Percentiles rank a stretch among this genome's conserved stretches.
Evolutionary conservation across 2,797 vertebrate species (phyloP).

Genomic region (Gobio occitaniae): DNA sequence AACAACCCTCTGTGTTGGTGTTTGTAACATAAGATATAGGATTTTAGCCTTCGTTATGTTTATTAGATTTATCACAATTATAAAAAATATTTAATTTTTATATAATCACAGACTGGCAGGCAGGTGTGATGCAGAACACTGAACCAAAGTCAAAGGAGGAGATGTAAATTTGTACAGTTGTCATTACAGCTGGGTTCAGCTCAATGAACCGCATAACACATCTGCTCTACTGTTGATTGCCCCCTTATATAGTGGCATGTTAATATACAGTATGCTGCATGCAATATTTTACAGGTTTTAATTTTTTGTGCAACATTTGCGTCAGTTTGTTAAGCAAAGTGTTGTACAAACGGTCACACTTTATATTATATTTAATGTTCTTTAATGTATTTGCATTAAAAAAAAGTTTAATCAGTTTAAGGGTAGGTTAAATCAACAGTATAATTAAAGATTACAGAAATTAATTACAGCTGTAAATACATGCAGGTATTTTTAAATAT

Average conservation of each 20-base stretch:
- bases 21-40: background rate
- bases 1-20: background rate
- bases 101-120: background rate
- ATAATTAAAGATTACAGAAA: too few species aligned
- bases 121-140: background rate
- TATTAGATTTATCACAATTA: background rate
- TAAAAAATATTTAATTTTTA: background rate
- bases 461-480: too few species aligned
- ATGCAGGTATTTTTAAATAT: too few species aligned
- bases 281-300: background rate
- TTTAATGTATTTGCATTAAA: too few species aligned
- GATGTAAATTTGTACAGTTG: background rate
- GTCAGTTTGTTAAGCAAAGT: background rate
- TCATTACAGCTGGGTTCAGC: constrained; percentile 46
- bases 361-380: too few species aligned
- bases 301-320: background rate
- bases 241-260: background rate
- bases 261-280: background rate
- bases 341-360: background rate
- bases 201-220: constrained; percentile 46
- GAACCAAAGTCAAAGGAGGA: background rate
- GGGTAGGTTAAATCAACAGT: too few species aligned
- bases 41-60: background rate
- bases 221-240: background rate
- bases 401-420: too few species aligned